Evolutionary conservation across 2,113 vertebrate species (phyloP).

Genomic region (Ovis canadensis): DNA sequence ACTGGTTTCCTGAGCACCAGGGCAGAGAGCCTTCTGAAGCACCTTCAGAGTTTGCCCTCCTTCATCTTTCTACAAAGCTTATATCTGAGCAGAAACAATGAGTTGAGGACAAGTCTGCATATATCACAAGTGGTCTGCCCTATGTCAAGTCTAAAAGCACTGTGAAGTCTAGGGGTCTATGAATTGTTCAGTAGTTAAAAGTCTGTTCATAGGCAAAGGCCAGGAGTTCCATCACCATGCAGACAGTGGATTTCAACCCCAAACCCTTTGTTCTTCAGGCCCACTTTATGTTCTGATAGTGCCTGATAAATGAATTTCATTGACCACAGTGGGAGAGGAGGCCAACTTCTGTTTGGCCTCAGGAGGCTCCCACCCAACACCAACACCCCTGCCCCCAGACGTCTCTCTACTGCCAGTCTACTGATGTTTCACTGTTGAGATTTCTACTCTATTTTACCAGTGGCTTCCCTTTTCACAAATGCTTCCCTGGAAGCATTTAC

Average conservation of each 20-base stretch:
- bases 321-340: background rate
- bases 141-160: background rate
- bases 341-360: background rate
- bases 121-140: background rate
- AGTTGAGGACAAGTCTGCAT: background rate
- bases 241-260: background rate
- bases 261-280: background rate
- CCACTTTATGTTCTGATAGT: background rate
- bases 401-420: background rate
- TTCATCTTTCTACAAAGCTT: background rate
- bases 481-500: background rate
- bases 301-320: background rate
- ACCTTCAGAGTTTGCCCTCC: background rate
- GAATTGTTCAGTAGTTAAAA: background rate
- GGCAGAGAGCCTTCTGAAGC: background rate
- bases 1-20: background rate
- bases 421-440: background rate
- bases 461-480: background rate
- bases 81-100: background rate
- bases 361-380: background rate
- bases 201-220: no score
- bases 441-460: background rate
- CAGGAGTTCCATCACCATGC: background rate
- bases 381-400: no score
- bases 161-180: no score